These are phyloP conservation scores for Apogon talboti DNA, from an alignment of 2,797 vertebrate genomes.

Conservation along the genomic window DNA sequence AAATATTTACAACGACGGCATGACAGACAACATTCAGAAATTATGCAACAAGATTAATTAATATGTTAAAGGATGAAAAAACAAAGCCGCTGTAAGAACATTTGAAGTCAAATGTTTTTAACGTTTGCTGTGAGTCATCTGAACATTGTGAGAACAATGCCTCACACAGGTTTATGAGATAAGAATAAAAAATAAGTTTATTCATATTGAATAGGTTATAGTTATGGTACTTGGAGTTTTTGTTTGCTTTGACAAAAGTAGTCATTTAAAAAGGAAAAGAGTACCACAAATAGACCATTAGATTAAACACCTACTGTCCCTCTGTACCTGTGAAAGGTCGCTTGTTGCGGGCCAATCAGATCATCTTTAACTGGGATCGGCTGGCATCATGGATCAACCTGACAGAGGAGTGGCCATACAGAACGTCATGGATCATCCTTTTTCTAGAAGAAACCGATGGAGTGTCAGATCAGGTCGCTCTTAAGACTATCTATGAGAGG, in stretches of 20 bases:
- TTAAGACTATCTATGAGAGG: slow-evolving; percentile 97
- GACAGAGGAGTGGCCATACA: slow-evolving; percentile 98
- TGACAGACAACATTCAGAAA: not conserved
- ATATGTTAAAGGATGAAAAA: not conserved
- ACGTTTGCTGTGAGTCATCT: not conserved
- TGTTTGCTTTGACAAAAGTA: not conserved
- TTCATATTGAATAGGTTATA: not conserved
- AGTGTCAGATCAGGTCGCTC: slow-evolving; percentile 89
- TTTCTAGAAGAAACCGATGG: slow-evolving; percentile 95
- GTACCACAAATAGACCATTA: not conserved
- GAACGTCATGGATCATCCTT: slow-evolving; percentile 97
- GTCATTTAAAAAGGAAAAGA: too few relatives aligned
- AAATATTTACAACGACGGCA: not conserved
- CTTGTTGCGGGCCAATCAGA: slow-evolving; percentile 96
- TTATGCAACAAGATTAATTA: not conserved
- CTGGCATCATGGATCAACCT: slow-evolving; percentile 99
- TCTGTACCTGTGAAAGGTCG: slow-evolving; percentile 82
- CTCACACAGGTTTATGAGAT: not conserved
- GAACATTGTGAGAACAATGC: not conserved
- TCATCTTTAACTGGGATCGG: slow-evolving; percentile 96
- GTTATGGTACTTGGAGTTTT: not conserved
- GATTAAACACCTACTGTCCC: not conserved
- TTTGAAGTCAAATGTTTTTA: not conserved
- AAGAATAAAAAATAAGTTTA: not conserved
- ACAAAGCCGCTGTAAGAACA: not conserved